Percentiles rank a stretch among this genome's conserved stretches.
phyloP scores from a whole-genome alignment of 2,797 vertebrate species.

The Pipistrellus nathusii region DNA sequence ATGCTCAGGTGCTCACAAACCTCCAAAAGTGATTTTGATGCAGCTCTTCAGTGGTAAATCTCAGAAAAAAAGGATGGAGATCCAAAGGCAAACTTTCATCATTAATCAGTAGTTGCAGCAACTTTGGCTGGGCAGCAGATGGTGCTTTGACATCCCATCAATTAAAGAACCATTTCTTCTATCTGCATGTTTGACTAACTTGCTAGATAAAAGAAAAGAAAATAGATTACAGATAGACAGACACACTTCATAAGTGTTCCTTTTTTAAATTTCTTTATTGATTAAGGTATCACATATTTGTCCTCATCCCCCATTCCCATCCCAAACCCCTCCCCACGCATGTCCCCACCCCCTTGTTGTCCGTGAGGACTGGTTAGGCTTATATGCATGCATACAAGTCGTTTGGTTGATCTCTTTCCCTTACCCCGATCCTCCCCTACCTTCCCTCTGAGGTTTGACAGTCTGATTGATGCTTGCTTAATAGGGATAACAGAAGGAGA shows the following conservation, averaged over 20 bases:
- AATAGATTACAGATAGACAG: neutral
- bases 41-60: neutral
- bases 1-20: neutral
- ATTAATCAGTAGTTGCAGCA: neutral
- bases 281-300: no score
- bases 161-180: neutral
- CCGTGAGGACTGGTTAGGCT: no score
- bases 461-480: no score
- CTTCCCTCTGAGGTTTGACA: no score
- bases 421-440: no score
- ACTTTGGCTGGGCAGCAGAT: neutral
- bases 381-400: no score
- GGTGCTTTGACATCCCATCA: neutral
- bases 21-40: neutral
- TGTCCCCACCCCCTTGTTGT: no score
- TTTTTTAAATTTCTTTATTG: neutral
- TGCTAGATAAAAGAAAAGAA: neutral
- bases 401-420: no score
- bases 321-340: no score
- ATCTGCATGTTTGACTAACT: neutral
- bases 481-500: no score
- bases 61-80: neutral
- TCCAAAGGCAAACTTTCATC: neutral
- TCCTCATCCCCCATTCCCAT: no score
- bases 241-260: neutral